phyloP scores from a whole-genome alignment of 1,140 invertebrate species.

The Ditylenchus dipsaci region DNA sequence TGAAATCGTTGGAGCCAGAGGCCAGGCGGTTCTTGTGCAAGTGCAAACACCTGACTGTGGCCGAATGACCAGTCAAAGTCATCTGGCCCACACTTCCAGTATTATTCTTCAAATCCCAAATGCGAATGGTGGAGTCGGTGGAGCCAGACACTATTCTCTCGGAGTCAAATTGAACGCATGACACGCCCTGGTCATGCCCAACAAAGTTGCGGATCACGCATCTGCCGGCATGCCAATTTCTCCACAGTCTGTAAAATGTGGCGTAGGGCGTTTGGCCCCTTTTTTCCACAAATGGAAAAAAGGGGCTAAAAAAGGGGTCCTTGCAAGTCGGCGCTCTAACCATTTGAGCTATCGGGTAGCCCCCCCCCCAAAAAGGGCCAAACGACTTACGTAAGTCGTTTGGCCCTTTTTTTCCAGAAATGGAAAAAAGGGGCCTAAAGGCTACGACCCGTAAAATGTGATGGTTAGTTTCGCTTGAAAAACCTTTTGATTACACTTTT shows the following conservation, averaged over 20 bases:
- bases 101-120: slow-evolving; percentile 62
- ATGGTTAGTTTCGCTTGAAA: no score
- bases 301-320: no score
- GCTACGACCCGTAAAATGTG: no score
- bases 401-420: no score
- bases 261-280: no score
- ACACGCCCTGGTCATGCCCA: slow-evolving; percentile 38
- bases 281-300: no score
- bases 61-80: slow-evolving; percentile 64
- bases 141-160: slow-evolving; percentile 48
- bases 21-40: slow-evolving; percentile 63
- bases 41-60: slow-evolving; percentile 63
- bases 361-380: no score
- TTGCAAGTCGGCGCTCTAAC: no score
- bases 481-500: no score
- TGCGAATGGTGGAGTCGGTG: slow-evolving; percentile 54
- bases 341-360: no score
- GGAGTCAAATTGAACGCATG: slow-evolving; percentile 55
- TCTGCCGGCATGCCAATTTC: slow-evolving; percentile 55
- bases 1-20: slow-evolving; percentile 62
- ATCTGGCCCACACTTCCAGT: slow-evolving; percentile 63
- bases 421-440: no score
- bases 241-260: slow-evolving; percentile 31
- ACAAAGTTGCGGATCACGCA: slow-evolving; percentile 26
- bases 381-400: no score